Conservation (phyloP, 2,888 invertebrate species). For the Neoscelio sp. region DNA sequence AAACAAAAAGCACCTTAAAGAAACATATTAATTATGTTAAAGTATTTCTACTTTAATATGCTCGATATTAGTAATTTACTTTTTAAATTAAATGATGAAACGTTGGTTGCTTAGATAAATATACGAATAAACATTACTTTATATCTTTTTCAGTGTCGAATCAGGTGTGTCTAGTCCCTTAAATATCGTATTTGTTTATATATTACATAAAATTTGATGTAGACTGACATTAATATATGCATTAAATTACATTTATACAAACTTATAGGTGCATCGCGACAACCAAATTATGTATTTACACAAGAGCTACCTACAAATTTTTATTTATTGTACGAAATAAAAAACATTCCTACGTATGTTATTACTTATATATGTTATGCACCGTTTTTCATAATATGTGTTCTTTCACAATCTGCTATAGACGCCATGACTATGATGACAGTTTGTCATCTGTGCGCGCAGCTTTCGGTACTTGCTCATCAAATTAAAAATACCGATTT, state of each 20-base stretch:
- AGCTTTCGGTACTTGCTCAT: constrained; percentile 9
- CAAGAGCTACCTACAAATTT: constrained; percentile 11
- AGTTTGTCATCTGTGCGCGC: constrained; percentile 13
- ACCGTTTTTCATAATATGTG: not conserved
- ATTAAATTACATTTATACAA: too few species aligned
- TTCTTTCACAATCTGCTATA: constrained; percentile 7
- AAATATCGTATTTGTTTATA: too few species aligned
- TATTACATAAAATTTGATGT: not conserved
- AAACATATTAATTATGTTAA: too few species aligned
- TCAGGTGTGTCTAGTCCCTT: too few species aligned
- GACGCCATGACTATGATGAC: constrained; percentile 13
- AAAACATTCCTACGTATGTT: not conserved
- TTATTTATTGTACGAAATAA: constrained; percentile 22
- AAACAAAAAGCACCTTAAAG: too few species aligned
- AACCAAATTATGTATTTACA: not conserved
- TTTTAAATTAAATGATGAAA: too few species aligned
- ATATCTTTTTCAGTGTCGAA: too few species aligned
- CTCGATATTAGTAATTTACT: too few species aligned
- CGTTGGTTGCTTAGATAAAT: too few species aligned
- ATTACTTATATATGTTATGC: constrained; percentile 7
- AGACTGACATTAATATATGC: not conserved
- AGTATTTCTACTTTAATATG: too few species aligned
- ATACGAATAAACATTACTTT: too few species aligned
- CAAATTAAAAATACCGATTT: constrained; percentile 12
- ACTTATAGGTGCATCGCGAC: too few species aligned